These are phyloP conservation scores for Apotomis betuletana DNA, from an alignment of 2,888 invertebrate species.

Conservation along the genomic window DNA sequence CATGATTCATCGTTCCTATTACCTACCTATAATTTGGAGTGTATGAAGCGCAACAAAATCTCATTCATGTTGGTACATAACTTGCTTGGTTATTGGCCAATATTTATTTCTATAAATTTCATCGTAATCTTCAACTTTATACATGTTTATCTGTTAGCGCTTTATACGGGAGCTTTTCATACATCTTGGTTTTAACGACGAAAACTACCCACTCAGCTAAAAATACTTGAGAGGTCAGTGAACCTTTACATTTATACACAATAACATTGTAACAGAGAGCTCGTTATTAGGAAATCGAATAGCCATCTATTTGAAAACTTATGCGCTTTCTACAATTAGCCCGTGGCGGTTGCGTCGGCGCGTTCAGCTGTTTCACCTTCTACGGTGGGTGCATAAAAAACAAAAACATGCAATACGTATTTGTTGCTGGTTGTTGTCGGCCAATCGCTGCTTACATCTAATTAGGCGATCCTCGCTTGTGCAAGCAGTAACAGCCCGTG, in stretches of 20 bases:
- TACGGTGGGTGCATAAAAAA: conserved; percentile 42
- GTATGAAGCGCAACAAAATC: no score
- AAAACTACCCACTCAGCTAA: background rate
- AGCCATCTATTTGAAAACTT: conserved; percentile 38
- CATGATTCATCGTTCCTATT: no score
- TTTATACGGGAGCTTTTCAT: no score
- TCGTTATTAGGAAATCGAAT: conserved; percentile 37
- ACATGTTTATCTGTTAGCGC: no score
- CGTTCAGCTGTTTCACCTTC: conserved; percentile 43
- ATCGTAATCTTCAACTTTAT: no score
- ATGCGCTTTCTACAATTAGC: conserved; percentile 40
- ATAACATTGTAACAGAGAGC: conserved; percentile 15
- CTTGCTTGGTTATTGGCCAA: no score
- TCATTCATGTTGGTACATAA: no score
- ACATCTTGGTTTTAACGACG: background rate
- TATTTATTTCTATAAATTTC: no score
- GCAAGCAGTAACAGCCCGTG: conserved; percentile 54
- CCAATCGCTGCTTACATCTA: conserved; percentile 66
- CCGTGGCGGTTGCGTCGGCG: conserved; percentile 44
- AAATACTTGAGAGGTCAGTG: conserved; percentile 8
- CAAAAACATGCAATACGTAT: conserved; percentile 52
- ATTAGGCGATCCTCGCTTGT: conserved; percentile 62
- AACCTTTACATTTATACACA: conserved; percentile 14
- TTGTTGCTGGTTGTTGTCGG: conserved; percentile 48
- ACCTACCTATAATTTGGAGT: no score